Evolutionary conservation across 2,113 vertebrate genomes (phyloP), one percentile per base, ranked within the genome.

Genomic region (Morone saxatilis): DNA sequence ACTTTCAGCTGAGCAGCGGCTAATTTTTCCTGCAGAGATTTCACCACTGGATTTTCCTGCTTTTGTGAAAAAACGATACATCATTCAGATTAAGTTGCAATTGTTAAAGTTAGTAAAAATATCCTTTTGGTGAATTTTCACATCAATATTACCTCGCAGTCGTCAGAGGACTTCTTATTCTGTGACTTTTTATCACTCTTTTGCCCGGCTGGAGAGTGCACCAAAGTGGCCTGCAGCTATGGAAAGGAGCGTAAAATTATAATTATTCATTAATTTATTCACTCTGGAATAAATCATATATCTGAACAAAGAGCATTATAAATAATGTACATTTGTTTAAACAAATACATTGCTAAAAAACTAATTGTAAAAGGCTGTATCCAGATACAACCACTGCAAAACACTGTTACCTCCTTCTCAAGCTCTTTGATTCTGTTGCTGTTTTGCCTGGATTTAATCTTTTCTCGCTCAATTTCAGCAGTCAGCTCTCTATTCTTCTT

Each of bases 1-100:
- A 95, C 95, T 93, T 97, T 99, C 0, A 96, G 86, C 77, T 96
- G 96, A 20, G 96, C 93, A 10, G 96, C 50, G 0, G 95, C 90
- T 83, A 99, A 67, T 82, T 96, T 98, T 20, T 99, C 98, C 62
- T 97, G 97, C 47, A 99, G 78, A 0, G 95, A 92, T 94, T 96
- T 98, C 66, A 97, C 74, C 77, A 95, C 91, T 4, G 95, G 91
- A 79, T 71, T 94, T 78, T 95, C 93, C 97, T 97, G 92, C 20
- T 80, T 62, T 81, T 36, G 74, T 53, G 71, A 71, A 71, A 0
- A 48, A n/a, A 66, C 4, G 25, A 25, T 38, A 3, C 4, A n/a
- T 54, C 5, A 47, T 72, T 70, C 2, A 61, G 25, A 73, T 1
- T 73, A 3, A 59, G 25, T 5, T 74, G 5, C 2, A 10, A 51